These are phyloP conservation scores for Argyresthia albistria DNA, from an alignment of 2,888 invertebrate species.

Conservation along the genomic window DNA sequence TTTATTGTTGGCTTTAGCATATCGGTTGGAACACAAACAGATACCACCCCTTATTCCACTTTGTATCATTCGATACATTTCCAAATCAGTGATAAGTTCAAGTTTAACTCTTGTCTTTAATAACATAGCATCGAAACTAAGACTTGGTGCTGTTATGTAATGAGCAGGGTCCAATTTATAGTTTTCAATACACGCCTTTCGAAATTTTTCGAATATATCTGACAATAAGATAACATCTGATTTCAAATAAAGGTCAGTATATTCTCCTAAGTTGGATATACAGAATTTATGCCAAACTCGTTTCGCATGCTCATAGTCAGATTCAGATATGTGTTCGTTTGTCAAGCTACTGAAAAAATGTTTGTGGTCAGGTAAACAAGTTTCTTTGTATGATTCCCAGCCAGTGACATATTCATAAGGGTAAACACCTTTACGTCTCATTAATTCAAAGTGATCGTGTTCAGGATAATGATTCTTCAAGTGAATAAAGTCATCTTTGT, in stretches of 20 bases:
- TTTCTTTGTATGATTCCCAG: constrained; percentile 10
- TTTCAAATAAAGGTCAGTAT: constrained; percentile 19
- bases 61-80: constrained; percentile 10
- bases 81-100: constrained; percentile 15
- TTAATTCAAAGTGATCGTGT: neutral
- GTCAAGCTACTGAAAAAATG: constrained; percentile 11
- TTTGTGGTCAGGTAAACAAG: constrained; percentile 8
- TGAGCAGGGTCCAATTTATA: neutral
- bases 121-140: neutral
- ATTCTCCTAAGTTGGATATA: constrained; percentile 14
- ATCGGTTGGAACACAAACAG: neutral
- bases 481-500: constrained; percentile 7
- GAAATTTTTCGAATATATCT: neutral
- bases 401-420: constrained; percentile 14
- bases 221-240: constrained; percentile 11
- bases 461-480: constrained; percentile 1
- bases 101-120: constrained; percentile 7
- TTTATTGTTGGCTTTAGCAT: constrained; percentile 3
- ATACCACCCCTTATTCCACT: constrained; percentile 1
- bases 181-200: neutral
- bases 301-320: constrained; percentile 10
- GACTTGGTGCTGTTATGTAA: neutral
- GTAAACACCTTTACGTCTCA: constrained; percentile 11
- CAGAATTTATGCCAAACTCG: constrained; percentile 14
- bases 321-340: constrained; percentile 7